A percentile compares a stretch with the other conserved stretches of the same genome.
Evolutionary conservation across 2,888 invertebrate species (phyloP).

Genomic region (Caenorhabditis virilis): DNA sequence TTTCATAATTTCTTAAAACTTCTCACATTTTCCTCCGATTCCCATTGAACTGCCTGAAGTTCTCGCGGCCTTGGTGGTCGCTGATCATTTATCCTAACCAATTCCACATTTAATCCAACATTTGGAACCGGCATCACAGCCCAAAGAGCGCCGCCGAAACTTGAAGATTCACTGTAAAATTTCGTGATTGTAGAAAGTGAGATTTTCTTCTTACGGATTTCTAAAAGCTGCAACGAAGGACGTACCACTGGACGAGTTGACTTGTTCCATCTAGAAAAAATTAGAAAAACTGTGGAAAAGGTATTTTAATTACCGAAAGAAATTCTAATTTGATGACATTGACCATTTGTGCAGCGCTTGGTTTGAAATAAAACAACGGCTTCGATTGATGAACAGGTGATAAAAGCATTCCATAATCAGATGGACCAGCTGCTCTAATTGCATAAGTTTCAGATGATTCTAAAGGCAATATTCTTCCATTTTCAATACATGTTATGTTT

Average conservation of each 20-base stretch:
- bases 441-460: constrained; percentile 31
- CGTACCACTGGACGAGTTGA: constrained; percentile 9
- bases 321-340: constrained; percentile 38
- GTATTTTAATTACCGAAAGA: constrained; percentile 17
- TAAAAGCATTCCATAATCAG: constrained; percentile 35
- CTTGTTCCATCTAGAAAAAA: constrained; percentile 17
- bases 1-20: not conserved
- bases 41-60: constrained; percentile 31
- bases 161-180: constrained; percentile 35
- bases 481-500: constrained; percentile 23
- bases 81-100: constrained; percentile 27
- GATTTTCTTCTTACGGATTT: constrained; percentile 24
- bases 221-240: constrained; percentile 27
- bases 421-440: constrained; percentile 26
- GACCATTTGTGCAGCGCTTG: constrained; percentile 35
- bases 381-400: constrained; percentile 13
- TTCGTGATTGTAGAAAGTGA: not conserved
- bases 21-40: constrained; percentile 20
- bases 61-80: constrained; percentile 12
- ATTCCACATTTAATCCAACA: constrained; percentile 15
- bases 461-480: constrained; percentile 16
- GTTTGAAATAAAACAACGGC: constrained; percentile 45
- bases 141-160: constrained; percentile 43
- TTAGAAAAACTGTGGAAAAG: not conserved
- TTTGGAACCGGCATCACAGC: constrained; percentile 35